Base-by-base conservation (phyloP, 2,113 vertebrate species). In the Grammomys surdaster region DNA sequence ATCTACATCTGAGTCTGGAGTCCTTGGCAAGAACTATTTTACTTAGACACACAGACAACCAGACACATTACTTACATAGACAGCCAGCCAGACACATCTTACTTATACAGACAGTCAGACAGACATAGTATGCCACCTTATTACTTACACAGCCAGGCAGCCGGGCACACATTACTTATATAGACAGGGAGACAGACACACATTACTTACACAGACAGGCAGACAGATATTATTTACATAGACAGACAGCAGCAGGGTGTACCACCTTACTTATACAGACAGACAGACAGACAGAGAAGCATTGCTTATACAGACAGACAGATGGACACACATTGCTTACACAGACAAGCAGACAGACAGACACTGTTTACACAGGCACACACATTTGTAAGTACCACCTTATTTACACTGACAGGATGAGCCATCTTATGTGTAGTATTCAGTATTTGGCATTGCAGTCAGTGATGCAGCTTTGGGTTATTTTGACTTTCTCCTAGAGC, bases 401-500 rank as follows among this genome's bases (percentile, higher is more conserved):
- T 51, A 2, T 24, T 86, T 33, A 77, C 36, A 51, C 4, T 16
- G 43, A 28, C 16, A 56, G 3, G 1, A 77, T 48, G 58, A 13
- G 13, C 3, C 78, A 7, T 56, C 43, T 84, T 54, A 20, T 1
- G 24, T 86, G 16, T 92, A 40, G 16, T 67, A 33, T 75, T 95
- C n/a, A 87, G 65, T 77, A 60, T 88, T 89, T 94, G 40, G 9
- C 69, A 70, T 56, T 91, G 14, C 95, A 89, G 48, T 51, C 70
- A 88, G 24, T 33, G 14, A 26, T 75, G 11, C 69, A 19, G 56
- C 56, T 60, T 87, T 89, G 33, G 60, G 86, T 95, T 40, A 31
- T 95, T 87, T 93, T 10, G 19, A 36, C 78, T 67, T 94, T 89
- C 40, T 20, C 28, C 69, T 84, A 36, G 70, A 60, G 90, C 69